These are phyloP conservation scores for Acanthacorydalis orientalis DNA, from an alignment of 2,888 invertebrate species.

Conservation along the genomic window DNA sequence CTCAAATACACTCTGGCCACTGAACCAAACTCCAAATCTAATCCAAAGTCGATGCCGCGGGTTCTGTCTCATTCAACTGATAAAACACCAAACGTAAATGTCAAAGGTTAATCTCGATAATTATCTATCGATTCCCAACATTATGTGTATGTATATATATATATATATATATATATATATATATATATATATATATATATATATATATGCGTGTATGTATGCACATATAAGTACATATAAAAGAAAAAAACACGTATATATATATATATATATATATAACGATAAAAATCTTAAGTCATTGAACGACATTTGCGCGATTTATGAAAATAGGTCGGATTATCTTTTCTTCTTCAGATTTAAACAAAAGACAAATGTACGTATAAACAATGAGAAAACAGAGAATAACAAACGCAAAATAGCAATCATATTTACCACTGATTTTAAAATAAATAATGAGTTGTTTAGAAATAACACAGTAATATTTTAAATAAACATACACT, in stretches of 20 bases:
- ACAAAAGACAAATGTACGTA: neutral
- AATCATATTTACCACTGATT: neutral
- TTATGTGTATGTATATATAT: no score
- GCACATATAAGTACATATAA: no score
- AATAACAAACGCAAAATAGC: neutral
- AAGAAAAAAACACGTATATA: no score
- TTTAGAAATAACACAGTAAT: neutral
- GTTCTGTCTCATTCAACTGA: no score
- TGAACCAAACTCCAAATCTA: no score
- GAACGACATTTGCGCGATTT: neutral
- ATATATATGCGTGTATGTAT: neutral
- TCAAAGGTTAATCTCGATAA: no score
- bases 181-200: constrained; percentile 2
- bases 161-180: neutral
- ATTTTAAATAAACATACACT: no score
- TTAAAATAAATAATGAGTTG: neutral
- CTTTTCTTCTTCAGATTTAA: neutral
- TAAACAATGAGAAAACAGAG: neutral
- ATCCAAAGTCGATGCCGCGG: no score
- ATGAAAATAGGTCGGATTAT: neutral
- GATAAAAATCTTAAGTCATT: neutral
- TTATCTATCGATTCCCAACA: neutral
- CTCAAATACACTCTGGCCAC: no score
- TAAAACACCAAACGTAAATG: no score
- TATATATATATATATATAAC: no score